Evolutionary conservation across 2,113 vertebrate species (phyloP).

Genomic region (Phoenicopterus ruber): DNA sequence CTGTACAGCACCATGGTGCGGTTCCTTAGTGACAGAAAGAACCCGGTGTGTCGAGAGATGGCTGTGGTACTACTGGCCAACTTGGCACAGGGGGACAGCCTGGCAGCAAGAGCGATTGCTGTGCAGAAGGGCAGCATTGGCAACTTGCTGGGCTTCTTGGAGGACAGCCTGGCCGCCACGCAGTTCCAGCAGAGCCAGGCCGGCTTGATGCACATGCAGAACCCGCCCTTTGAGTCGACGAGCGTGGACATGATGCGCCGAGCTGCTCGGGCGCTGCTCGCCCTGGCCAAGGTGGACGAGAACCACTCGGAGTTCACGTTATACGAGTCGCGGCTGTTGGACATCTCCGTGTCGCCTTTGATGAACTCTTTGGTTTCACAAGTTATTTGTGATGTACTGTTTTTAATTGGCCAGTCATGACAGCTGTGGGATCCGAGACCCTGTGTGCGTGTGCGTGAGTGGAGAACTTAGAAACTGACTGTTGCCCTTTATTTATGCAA

Average conservation of each 20-base stretch:
- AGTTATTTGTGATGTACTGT: constrained; percentile 99
- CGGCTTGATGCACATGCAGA: constrained; percentile 92
- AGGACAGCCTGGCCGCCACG: constrained; percentile 97
- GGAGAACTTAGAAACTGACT: constrained; percentile 95
- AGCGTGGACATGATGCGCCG: constrained; percentile 99
- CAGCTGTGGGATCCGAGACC: constrained; percentile 91
- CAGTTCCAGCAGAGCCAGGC: constrained; percentile 98
- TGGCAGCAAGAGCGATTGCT: constrained; percentile 94
- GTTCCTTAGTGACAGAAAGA: constrained; percentile 95
- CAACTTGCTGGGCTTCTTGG: constrained; percentile 94
- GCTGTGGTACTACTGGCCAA: constrained; percentile 97
- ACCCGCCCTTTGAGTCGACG: constrained; percentile 93
- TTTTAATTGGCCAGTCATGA: constrained; percentile 99
- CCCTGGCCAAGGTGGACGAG: constrained; percentile 97
- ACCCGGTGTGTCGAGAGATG: constrained; percentile 98
- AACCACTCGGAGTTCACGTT: constrained; percentile 99
- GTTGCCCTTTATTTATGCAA: constrained; percentile 99
- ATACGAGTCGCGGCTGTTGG: constrained; percentile 97
- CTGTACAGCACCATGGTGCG: constrained; percentile 95
- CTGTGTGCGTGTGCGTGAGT: constrained; percentile 88
- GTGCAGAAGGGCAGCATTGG: constrained; percentile 97
- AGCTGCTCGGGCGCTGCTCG: constrained; percentile 93
- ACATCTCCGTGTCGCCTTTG: constrained; percentile 97
- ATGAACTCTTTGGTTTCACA: constrained; percentile 99
- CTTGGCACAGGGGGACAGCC: constrained; percentile 94